phyloP scores from a whole-genome alignment of 2,888 invertebrate species.

The Eupithecia tripunctaria region DNA sequence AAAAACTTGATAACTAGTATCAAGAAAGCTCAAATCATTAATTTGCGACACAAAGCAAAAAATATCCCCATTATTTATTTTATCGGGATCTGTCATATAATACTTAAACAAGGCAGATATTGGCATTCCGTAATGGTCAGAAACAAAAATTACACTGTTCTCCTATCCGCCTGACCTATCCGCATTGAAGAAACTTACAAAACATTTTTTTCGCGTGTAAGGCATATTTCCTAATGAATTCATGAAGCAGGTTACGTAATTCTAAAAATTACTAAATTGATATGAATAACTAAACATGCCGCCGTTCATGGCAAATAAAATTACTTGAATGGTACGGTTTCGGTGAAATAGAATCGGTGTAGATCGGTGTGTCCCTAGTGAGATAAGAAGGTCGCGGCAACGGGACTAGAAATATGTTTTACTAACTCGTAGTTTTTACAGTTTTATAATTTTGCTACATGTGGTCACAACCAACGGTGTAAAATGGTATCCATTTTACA shows the following conservation, averaged over 20 bases:
- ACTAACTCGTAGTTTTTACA: conserved; percentile 11
- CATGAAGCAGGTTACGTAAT: conserved; percentile 38
- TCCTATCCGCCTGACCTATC: neutral
- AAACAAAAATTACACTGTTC: neutral
- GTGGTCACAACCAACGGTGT: neutral
- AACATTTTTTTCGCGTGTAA: conserved; percentile 6
- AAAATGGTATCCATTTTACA: no score
- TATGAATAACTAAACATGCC: conserved; percentile 25
- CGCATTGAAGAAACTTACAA: conserved; percentile 13
- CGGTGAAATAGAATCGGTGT: conserved; percentile 31
- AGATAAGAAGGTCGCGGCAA: conserved; percentile 9
- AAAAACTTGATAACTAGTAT: no score
- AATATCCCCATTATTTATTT: no score
- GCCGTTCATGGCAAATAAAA: conserved; percentile 36
- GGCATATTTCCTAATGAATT: conserved; percentile 43
- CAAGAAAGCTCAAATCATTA: no score
- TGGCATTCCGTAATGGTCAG: neutral
- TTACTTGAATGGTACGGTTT: conserved; percentile 34
- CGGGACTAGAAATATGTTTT: conserved; percentile 15
- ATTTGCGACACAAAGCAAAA: no score
- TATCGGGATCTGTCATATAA: no score
- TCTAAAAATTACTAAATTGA: conserved; percentile 35
- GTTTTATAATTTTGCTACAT: neutral
- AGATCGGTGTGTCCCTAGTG: conserved; percentile 29
- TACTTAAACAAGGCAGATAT: neutral